A percentile compares a stretch with the other conserved stretches of the same genome.
phyloP scores from a whole-genome alignment of 2,888 invertebrate genomes.

The Aporophyla lueneburgensis region DNA sequence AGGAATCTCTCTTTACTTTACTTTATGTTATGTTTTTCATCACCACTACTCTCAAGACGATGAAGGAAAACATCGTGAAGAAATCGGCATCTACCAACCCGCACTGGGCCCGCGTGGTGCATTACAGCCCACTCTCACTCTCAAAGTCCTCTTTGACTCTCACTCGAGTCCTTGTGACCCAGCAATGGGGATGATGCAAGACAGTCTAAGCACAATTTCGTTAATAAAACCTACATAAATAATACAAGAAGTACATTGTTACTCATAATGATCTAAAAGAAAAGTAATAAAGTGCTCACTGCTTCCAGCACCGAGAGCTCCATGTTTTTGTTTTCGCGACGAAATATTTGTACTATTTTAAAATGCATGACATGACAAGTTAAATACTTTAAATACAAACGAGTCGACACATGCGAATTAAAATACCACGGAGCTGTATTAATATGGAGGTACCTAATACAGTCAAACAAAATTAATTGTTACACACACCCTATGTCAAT shows the following conservation, averaged over 20 bases:
- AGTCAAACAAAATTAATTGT: background rate
- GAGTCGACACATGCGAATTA: conserved; percentile 36
- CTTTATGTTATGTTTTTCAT: no score
- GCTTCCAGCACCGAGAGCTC: background rate
- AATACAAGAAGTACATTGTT: no score
- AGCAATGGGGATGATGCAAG: no score
- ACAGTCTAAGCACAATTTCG: background rate
- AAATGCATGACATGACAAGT: conserved; percentile 43
- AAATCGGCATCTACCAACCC: no score
- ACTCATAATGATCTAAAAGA: background rate
- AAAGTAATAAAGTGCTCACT: conserved; percentile 6
- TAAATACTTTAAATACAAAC: conserved; percentile 49
- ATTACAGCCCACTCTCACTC: no score
- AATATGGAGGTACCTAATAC: conserved; percentile 21
- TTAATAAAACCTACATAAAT: background rate
- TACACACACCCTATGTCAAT: background rate
- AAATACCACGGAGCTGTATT: conserved; percentile 30
- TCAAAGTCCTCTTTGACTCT: no score
- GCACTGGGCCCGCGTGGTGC: no score
- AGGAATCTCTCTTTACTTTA: no score
- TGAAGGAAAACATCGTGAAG: no score
- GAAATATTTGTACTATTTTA: conserved; percentile 34
- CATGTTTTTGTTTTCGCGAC: conserved; percentile 30
- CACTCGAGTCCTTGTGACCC: no score
- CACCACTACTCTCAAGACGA: no score